Conservation (phyloP, 2,113 vertebrate species). For the Eulacestoma nigropectus region DNA sequence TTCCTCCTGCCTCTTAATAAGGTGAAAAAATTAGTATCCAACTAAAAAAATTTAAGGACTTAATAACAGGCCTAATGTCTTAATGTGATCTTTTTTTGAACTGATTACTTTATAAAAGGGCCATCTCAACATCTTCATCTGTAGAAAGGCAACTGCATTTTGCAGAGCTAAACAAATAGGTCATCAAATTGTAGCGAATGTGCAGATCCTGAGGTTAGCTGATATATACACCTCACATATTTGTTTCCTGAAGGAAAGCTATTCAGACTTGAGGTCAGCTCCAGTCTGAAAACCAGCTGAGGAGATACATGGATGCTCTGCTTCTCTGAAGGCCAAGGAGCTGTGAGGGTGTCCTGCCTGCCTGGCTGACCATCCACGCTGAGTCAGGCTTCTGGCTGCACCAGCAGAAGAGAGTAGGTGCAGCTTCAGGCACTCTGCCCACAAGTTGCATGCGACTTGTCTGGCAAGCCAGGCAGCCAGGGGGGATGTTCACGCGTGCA, state of each 20-base stretch:
- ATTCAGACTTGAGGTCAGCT: background rate
- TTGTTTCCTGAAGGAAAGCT: background rate
- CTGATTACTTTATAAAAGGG: background rate
- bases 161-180: background rate
- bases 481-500: fast-evolving
- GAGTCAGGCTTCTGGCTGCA: background rate
- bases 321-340: background rate
- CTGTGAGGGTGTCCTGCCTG: background rate
- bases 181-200: background rate
- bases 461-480: background rate
- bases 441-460: fast-evolving
- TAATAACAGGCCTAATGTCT: background rate
- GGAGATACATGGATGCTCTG: fast-evolving
- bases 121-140: background rate
- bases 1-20: background rate
- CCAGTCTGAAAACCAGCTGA: background rate
- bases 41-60: background rate
- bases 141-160: background rate
- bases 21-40: background rate
- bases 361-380: background rate
- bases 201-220: background rate
- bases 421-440: background rate
- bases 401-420: background rate
- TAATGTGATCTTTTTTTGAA: background rate
- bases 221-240: background rate